A percentile compares a stretch with the other conserved stretches of the same genome.
Conservation (phyloP, 2,113 vertebrate species). For the Vanacampus margaritifer region DNA sequence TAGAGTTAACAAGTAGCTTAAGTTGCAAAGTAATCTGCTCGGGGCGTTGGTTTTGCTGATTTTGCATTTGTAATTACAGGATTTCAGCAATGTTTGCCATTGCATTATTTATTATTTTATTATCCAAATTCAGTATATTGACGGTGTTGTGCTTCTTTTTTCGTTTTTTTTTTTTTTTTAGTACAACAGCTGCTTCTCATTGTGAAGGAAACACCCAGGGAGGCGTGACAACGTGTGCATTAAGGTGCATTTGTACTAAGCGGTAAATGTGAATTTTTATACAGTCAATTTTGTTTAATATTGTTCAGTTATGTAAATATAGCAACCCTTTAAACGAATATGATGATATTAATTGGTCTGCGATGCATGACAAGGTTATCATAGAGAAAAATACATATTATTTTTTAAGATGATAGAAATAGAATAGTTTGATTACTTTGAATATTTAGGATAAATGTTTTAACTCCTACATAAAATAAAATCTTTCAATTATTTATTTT, state of each 20-base stretch:
- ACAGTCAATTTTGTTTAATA: neutral
- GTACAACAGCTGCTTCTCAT: neutral
- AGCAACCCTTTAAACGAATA: too few relatives aligned
- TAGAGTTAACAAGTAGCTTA: conserved; percentile 44
- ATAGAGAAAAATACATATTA: too few relatives aligned
- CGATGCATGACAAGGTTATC: too few relatives aligned
- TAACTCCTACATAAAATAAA: neutral
- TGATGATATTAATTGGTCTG: too few relatives aligned
- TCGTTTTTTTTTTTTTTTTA: neutral
- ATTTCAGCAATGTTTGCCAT: neutral
- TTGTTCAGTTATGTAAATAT: neutral
- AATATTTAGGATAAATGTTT: neutral
- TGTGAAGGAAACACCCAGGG: conserved; percentile 11
- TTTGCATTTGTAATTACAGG: neutral
- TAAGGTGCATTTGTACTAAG: neutral
- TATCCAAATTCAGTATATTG: neutral
- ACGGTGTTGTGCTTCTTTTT: neutral
- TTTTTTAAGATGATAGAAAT: neutral
- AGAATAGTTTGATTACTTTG: neutral
- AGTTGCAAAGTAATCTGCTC: conserved; percentile 42
- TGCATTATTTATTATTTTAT: neutral
- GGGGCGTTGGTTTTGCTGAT: conserved; percentile 3
- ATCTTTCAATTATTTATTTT: neutral
- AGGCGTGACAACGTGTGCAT: conserved; percentile 10
- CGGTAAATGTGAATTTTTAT: neutral